Conservation (phyloP, 2,113 vertebrate genomes). For the Notarius quadriscutis region DNA sequence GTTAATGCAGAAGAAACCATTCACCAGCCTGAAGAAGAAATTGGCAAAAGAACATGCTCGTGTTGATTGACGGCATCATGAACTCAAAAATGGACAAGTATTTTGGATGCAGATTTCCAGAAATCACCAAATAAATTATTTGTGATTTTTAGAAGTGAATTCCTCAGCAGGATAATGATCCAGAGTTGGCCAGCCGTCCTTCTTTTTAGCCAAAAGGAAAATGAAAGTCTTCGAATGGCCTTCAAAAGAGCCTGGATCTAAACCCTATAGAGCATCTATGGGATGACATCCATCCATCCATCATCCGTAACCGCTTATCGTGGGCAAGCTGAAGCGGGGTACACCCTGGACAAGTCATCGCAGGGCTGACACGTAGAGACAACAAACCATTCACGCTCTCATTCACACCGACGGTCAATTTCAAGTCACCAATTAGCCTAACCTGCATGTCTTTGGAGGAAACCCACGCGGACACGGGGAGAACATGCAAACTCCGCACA, state of each 20-base stretch:
- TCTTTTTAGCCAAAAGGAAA: not conserved
- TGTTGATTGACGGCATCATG: not conserved
- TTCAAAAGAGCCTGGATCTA: not conserved
- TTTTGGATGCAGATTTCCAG: too few species aligned
- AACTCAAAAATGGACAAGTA: not conserved
- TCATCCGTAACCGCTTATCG: too few species aligned
- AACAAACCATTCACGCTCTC: too few species aligned
- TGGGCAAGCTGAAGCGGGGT: too few species aligned
- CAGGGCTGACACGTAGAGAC: too few species aligned
- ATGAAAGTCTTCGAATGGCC: not conserved
- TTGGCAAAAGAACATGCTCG: not conserved
- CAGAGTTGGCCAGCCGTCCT: not conserved
- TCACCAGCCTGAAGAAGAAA: not conserved
- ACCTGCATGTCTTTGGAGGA: too few species aligned
- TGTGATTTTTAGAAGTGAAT: not conserved
- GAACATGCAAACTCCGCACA: too few species aligned
- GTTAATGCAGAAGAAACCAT: not conserved
- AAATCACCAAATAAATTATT: not conserved
- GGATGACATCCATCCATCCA: not conserved
- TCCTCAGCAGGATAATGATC: not conserved
- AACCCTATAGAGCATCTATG: not conserved
- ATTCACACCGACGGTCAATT: too few species aligned
- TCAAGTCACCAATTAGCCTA: too few species aligned
- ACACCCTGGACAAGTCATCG: too few species aligned
- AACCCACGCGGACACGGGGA: too few species aligned